phyloP scores from a whole-genome alignment of 2,888 invertebrate species.

The Cancer borealis region DNA sequence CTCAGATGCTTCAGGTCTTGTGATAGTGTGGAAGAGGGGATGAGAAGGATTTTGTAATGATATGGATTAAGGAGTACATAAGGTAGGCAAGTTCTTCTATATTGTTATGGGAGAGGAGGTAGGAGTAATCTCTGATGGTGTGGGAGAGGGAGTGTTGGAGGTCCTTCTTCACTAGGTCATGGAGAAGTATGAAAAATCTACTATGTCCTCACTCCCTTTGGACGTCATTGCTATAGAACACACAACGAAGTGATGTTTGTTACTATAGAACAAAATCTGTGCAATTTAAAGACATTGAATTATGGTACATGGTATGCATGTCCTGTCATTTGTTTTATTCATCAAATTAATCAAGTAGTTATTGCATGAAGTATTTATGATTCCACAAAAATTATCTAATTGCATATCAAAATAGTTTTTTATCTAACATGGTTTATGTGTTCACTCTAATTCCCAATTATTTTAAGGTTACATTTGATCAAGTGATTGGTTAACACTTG shows the following conservation, averaged over 20 bases:
- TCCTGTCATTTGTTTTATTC: background rate
- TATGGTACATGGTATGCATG: background rate
- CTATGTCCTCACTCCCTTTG: background rate
- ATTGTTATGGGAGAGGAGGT: background rate
- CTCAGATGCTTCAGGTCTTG: conserved; percentile 87
- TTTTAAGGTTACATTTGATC: background rate
- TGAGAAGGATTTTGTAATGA: background rate
- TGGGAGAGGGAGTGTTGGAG: background rate
- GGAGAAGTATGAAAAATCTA: background rate
- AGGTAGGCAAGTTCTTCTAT: background rate
- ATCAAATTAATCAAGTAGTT: background rate
- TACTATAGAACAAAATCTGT: background rate
- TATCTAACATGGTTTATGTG: background rate
- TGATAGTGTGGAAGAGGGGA: conserved; percentile 52
- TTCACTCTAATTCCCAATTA: background rate
- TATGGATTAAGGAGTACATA: background rate
- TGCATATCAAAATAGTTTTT: background rate
- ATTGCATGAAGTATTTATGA: background rate
- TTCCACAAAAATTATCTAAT: background rate
- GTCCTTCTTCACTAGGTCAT: background rate
- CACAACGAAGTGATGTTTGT: background rate
- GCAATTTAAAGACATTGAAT: background rate
- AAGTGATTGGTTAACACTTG: background rate
- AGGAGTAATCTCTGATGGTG: background rate
- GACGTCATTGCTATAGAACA: background rate